These are phyloP conservation scores for Acanthosepion pharaonis DNA, from an alignment of 2,888 invertebrate genomes.

Conservation along the genomic window DNA sequence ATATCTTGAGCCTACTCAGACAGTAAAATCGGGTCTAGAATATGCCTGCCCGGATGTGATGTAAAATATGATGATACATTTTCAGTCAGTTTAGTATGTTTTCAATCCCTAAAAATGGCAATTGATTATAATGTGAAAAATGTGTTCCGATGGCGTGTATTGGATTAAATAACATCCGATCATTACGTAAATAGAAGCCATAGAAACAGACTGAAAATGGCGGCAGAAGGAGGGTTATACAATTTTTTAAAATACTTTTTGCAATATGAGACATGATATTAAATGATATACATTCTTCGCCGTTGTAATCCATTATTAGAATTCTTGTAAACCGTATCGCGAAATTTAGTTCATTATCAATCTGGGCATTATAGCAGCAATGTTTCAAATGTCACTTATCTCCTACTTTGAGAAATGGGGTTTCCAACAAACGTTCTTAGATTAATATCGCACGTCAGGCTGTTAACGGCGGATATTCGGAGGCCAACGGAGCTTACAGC, in stretches of 20 bases:
- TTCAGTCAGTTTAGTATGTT: too few relatives aligned
- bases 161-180: too few relatives aligned
- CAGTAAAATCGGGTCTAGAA: too few relatives aligned
- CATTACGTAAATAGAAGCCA: too few relatives aligned
- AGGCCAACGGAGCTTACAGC: neutral
- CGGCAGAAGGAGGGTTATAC: too few relatives aligned
- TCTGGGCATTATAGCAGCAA: neutral
- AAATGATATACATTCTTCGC: neutral
- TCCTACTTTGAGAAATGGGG: neutral
- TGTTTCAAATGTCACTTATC: neutral
- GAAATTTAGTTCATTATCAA: neutral
- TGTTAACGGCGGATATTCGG: neutral
- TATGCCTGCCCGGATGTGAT: too few relatives aligned
- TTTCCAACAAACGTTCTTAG: neutral
- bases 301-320: neutral
- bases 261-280: neutral
- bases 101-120: too few relatives aligned
- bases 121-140: too few relatives aligned
- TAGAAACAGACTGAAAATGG: too few relatives aligned
- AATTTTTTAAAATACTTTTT: neutral
- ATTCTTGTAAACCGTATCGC: neutral
- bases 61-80: too few relatives aligned
- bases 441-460: neutral
- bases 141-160: too few relatives aligned
- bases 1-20: too few relatives aligned